phyloP scores from a whole-genome alignment of 2,888 invertebrate species.

The Petrolisthes manimaculis region DNA sequence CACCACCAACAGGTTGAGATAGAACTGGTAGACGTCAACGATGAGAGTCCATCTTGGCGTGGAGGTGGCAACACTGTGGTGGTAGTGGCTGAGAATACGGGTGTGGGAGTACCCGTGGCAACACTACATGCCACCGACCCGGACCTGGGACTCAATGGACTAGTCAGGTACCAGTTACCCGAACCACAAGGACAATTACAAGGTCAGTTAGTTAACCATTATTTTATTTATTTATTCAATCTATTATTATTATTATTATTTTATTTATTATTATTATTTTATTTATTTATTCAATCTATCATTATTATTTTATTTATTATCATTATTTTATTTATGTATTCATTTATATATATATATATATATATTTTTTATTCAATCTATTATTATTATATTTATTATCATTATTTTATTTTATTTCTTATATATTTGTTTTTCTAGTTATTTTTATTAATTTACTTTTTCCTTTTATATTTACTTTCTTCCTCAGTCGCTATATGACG shows the following conservation, averaged over 20 bases:
- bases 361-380: no score
- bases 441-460: neutral
- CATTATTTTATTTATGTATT: no score
- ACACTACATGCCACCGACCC: conserved; percentile 81
- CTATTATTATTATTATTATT: no score
- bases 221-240: no score
- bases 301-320: no score
- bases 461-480: neutral
- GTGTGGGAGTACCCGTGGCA: conserved; percentile 72
- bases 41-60: conserved; percentile 80
- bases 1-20: conserved; percentile 73
- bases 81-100: conserved; percentile 83
- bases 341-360: no score
- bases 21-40: conserved; percentile 83
- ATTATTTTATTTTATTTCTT: no score
- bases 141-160: conserved; percentile 75
- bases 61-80: conserved; percentile 74
- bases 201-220: conserved; percentile 72
- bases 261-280: no score
- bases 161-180: conserved; percentile 77
- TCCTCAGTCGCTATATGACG: neutral
- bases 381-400: no score
- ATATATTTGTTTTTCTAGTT: no score
- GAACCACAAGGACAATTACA: conserved; percentile 79
- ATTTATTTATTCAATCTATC: no score